Conservation (phyloP, 2,797 vertebrate species). For the Melanotaenia maccullochi region DNA sequence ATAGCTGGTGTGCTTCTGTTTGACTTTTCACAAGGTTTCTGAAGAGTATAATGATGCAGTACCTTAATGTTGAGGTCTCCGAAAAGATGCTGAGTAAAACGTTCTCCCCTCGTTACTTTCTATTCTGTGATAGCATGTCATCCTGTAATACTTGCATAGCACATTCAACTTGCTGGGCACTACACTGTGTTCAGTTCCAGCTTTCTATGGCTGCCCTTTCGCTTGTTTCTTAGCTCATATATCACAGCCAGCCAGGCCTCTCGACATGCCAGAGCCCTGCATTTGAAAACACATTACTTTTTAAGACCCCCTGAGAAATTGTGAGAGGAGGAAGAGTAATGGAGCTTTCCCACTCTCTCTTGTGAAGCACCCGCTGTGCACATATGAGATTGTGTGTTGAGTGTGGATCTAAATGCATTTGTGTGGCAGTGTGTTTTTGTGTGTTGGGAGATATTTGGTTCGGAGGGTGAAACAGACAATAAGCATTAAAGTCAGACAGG, state of each 20-base stretch:
- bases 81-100: background rate
- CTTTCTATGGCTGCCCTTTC: constrained; percentile 47
- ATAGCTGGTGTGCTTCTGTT: background rate
- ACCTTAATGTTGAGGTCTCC: background rate
- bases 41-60: background rate
- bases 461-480: constrained; percentile 19
- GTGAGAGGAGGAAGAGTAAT: constrained; percentile 74
- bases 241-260: constrained; percentile 55
- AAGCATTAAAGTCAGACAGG: constrained; percentile 26
- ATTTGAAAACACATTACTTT: constrained; percentile 79
- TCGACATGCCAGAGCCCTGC: constrained; percentile 70
- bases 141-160: constrained; percentile 1
- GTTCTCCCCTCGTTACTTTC: background rate
- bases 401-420: constrained; percentile 28
- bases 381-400: constrained; percentile 60
- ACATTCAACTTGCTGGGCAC: constrained; percentile 18
- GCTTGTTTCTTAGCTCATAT: constrained; percentile 62
- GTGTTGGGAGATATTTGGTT: constrained; percentile 31
- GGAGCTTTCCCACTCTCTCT: constrained; percentile 65
- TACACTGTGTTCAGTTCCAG: constrained; percentile 4
- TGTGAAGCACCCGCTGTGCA: constrained; percentile 66
- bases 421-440: constrained; percentile 14
- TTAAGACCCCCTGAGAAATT: constrained; percentile 77
- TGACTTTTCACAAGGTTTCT: background rate
- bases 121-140: background rate